phyloP scores from a whole-genome alignment of 2,888 invertebrate genomes.

The Linyphia triangularis region DNA sequence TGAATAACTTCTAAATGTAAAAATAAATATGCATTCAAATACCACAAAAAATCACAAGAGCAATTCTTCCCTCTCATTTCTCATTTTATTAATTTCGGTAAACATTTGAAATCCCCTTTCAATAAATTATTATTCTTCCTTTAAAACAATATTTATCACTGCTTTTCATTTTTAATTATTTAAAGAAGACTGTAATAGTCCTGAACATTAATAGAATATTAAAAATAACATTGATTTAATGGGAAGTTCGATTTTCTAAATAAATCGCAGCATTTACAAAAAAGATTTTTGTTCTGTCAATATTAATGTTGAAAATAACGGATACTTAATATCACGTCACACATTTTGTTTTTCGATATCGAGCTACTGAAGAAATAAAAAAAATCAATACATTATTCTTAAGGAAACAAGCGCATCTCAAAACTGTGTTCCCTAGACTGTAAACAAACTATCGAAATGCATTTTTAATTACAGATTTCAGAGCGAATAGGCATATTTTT shows the following conservation, averaged over 20 bases:
- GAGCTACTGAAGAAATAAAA: neutral
- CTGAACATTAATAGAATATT: no score
- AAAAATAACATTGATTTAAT: neutral
- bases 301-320: neutral
- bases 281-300: neutral
- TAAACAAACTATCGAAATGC: constrained; percentile 63
- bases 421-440: constrained; percentile 19
- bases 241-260: neutral
- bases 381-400: constrained; percentile 40
- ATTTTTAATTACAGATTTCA: constrained; percentile 49
- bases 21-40: no score
- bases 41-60: no score
- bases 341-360: constrained; percentile 28
- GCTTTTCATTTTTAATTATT: no score
- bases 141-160: no score
- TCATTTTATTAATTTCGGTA: no score
- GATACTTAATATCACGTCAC: constrained; percentile 3
- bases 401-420: neutral
- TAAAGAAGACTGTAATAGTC: no score
- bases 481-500: constrained; percentile 11
- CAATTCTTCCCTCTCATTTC: no score
- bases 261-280: neutral
- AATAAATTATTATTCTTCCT: no score
- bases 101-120: no score
- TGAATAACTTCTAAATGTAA: no score